Evolutionary conservation across 2,888 invertebrate species (phyloP).

Genomic region (Zygaena filipendulae): DNA sequence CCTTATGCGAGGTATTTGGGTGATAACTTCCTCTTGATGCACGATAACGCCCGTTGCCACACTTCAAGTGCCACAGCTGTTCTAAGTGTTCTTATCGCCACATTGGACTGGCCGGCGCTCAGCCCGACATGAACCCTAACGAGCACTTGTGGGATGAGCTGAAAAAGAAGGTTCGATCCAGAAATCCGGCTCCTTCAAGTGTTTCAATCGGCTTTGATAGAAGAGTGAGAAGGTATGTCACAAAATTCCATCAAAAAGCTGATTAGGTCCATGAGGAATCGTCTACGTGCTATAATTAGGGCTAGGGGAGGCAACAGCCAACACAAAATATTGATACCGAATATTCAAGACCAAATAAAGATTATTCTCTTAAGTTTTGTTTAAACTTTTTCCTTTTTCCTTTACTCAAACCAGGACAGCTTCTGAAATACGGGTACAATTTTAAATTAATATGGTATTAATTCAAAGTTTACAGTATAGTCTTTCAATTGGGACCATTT

Average conservation of each 20-base stretch:
- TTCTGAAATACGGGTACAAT: conserved; percentile 1
- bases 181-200: conserved; percentile 10
- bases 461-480: neutral
- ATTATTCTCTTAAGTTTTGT: neutral
- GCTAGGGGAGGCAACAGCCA: conserved; percentile 2
- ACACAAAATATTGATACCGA: conserved; percentile 3
- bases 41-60: conserved; percentile 10
- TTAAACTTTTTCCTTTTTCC: neutral
- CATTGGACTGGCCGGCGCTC: conserved; percentile 19
- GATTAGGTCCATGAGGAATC: conserved; percentile 6
- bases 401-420: neutral
- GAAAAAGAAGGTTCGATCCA: conserved; percentile 9
- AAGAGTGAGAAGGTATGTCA: conserved; percentile 8
- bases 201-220: conserved; percentile 6
- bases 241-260: conserved; percentile 4
- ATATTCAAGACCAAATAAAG: neutral
- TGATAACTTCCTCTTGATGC: conserved; percentile 10
- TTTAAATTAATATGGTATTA: neutral
- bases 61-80: conserved; percentile 3
- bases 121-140: conserved; percentile 18
- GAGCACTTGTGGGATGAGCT: conserved; percentile 15
- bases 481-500: neutral
- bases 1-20: too few species aligned
- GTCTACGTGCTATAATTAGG: conserved; percentile 5
- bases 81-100: conserved; percentile 1